Conservation (phyloP, 2,888 invertebrate genomes). For the Ischnura elegans region DNA sequence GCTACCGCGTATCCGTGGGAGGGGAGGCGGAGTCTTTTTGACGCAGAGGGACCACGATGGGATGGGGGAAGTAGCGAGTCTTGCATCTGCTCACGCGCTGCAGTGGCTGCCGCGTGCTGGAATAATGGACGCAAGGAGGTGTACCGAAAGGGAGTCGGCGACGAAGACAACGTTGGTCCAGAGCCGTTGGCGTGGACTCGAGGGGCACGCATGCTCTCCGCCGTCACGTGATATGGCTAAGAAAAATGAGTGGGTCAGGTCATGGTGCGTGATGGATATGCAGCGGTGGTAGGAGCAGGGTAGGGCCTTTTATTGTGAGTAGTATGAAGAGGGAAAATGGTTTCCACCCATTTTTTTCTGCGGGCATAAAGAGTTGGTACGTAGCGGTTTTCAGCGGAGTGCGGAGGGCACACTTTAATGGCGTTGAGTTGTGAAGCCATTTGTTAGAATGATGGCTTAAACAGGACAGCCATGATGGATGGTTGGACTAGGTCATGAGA, state of each 20-base stretch:
- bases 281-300: not conserved
- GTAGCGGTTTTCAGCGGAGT: not conserved
- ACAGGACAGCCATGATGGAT: not conserved
- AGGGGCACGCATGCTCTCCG: not conserved
- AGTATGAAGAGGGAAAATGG: not conserved
- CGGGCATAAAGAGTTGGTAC: not conserved
- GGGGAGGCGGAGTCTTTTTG: not conserved
- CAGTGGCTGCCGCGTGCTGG: constrained; percentile 40
- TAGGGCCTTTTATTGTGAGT: not conserved
- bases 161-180: not conserved
- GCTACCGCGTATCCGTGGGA: not conserved
- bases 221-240: not conserved
- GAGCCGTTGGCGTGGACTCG: not conserved
- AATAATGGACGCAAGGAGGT: constrained; percentile 37
- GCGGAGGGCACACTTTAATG: not conserved
- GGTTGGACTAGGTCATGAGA: not conserved
- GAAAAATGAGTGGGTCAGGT: constrained; percentile 4
- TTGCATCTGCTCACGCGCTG: not conserved
- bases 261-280: not conserved
- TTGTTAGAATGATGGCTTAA: not conserved
- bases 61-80: not conserved
- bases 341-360: not conserved
- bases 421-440: not conserved
- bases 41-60: not conserved
- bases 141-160: constrained; percentile 37